Conservation (phyloP, 2,888 invertebrate species). For the Brenthis daphne region DNA sequence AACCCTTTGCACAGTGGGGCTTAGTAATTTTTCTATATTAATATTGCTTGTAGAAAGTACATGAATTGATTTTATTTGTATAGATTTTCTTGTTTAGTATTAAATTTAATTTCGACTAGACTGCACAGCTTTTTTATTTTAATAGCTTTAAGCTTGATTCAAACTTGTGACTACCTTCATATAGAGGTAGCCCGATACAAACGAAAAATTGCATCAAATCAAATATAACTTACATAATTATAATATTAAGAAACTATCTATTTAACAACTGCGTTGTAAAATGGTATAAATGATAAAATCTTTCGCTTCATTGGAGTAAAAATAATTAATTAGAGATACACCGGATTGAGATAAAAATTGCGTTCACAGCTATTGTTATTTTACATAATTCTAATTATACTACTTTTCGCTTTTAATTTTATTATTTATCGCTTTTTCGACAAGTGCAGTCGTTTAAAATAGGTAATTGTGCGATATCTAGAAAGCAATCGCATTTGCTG, state of each 20-base stretch:
- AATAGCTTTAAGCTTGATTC: too few relatives aligned
- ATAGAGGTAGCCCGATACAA: too few relatives aligned
- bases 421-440: slow-evolving; percentile 7
- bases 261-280: slow-evolving; percentile 2
- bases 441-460: background rate
- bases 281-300: background rate
- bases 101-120: too few relatives aligned
- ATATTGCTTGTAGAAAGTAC: too few relatives aligned
- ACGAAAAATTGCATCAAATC: too few relatives aligned
- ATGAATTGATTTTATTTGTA: too few relatives aligned
- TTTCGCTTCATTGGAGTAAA: slow-evolving; percentile 3
- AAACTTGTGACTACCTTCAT: too few relatives aligned
- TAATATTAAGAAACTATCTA: background rate
- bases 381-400: slow-evolving; percentile 17
- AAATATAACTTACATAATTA: slow-evolving; percentile 5
- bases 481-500: slow-evolving; percentile 12
- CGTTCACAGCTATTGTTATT: slow-evolving; percentile 14
- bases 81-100: too few relatives aligned
- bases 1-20: too few relatives aligned
- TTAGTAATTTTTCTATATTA: too few relatives aligned
- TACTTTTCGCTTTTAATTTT: slow-evolving; percentile 3
- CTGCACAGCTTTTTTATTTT: too few relatives aligned
- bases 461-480: slow-evolving; percentile 9
- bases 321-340: slow-evolving; percentile 9
- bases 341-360: slow-evolving; percentile 15